Conservation (phyloP, 2,888 invertebrate genomes). For the Agrotis ipsilon region DNA sequence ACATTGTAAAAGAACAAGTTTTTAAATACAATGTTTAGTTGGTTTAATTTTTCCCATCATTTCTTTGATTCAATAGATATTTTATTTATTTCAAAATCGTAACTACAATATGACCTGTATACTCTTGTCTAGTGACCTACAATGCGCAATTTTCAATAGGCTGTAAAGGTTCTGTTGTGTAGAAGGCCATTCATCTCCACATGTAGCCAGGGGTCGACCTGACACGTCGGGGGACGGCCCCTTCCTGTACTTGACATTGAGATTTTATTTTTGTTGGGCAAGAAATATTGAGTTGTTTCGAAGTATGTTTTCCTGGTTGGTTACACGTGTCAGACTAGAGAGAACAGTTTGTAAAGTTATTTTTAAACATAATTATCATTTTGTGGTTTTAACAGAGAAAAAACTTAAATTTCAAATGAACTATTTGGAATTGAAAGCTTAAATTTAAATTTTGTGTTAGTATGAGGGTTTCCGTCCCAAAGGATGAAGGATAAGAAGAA, state of each 20-base stretch:
- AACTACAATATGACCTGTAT: not conserved
- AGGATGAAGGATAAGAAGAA: not conserved
- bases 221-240: not conserved
- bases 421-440: too few species aligned
- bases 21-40: too few species aligned
- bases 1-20: too few species aligned
- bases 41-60: not conserved
- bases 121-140: not conserved
- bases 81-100: conserved; percentile 2
- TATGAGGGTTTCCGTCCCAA: too few species aligned
- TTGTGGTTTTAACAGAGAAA: too few species aligned
- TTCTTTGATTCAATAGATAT: not conserved
- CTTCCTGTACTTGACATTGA: conserved; percentile 46
- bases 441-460: too few species aligned
- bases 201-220: conserved; percentile 10
- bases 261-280: conserved; percentile 34
- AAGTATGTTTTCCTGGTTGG: conserved; percentile 1
- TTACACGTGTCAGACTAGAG: not conserved
- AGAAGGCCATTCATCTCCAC: conserved; percentile 16
- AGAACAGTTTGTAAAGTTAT: too few species aligned
- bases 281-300: conserved; percentile 18
- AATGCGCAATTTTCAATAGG: conserved; percentile 11
- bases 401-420: too few species aligned
- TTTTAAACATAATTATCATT: too few species aligned
- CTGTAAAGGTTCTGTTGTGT: conserved; percentile 12